Percentiles rank a stretch among this genome's conserved stretches.
Evolutionary conservation across 1,140 invertebrate genomes (phyloP).

Genomic region (Cherax destructor): DNA sequence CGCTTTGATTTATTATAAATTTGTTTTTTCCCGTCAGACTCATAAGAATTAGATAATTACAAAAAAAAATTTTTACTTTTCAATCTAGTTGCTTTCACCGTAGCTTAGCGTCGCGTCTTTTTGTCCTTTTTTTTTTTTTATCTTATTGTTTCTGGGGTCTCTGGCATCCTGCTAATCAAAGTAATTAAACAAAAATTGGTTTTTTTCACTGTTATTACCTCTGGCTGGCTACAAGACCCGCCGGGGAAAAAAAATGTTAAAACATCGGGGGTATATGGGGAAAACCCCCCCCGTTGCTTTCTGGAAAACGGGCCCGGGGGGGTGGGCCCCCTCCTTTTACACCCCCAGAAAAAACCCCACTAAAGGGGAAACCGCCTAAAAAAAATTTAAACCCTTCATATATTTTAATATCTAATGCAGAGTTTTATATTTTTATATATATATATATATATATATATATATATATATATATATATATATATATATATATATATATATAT

Average conservation of each 20-base stretch:
- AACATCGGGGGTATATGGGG: neutral
- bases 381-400: too few species aligned
- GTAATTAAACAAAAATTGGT: slow-evolving; percentile 25
- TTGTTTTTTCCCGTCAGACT: neutral
- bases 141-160: neutral
- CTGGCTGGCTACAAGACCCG: neutral
- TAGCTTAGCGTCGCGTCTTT: too few species aligned
- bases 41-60: too few species aligned
- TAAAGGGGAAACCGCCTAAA: too few species aligned
- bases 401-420: too few species aligned
- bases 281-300: neutral
- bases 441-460: too few species aligned
- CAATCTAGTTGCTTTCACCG: too few species aligned
- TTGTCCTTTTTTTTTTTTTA: neutral
- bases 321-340: too few species aligned
- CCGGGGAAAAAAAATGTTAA: neutral
- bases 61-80: too few species aligned
- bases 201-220: slow-evolving; percentile 29
- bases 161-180: slow-evolving; percentile 25
- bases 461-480: too few species aligned
- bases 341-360: too few species aligned
- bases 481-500: slow-evolving; percentile 1
- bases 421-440: too few species aligned
- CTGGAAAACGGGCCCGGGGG: neutral
- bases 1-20: slow-evolving; percentile 1